Percentiles rank a stretch among this genome's conserved stretches.
These are phyloP conservation scores for Coluber constrictor DNA, from an alignment of 2,797 vertebrate species.

Conservation along the genomic window DNA sequence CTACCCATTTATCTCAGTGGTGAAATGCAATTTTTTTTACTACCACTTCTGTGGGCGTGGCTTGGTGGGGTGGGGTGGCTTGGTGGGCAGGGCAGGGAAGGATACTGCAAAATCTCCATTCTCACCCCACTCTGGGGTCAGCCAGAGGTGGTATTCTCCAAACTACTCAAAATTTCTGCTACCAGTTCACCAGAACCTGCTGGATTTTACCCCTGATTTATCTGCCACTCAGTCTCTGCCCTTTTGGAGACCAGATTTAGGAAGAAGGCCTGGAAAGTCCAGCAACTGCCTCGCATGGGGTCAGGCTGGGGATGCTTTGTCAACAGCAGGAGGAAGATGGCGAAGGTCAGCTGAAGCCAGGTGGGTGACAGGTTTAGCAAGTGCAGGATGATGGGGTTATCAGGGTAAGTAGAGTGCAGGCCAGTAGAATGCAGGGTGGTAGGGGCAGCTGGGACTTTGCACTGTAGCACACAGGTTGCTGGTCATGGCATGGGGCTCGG, in stretches of 20 bases:
- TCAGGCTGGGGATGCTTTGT: background rate
- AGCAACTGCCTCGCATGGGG: background rate
- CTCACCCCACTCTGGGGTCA: too few relatives aligned
- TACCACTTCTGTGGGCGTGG: too few relatives aligned
- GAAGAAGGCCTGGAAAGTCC: background rate
- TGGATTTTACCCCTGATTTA: too few relatives aligned
- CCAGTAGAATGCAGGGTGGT: background rate
- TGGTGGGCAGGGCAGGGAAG: too few relatives aligned
- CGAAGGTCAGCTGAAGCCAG: background rate
- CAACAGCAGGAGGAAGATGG: background rate
- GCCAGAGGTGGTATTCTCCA: too few relatives aligned
- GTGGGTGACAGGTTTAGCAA: background rate
- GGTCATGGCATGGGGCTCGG: background rate
- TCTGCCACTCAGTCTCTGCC: background rate
- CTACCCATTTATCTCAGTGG: background rate
- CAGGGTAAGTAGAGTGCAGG: background rate
- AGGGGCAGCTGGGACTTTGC: background rate
- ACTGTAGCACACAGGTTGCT: background rate
- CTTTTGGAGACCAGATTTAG: background rate
- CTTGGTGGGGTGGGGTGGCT: too few relatives aligned
- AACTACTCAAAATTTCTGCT: too few relatives aligned
- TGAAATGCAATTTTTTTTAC: too few relatives aligned
- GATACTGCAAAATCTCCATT: too few relatives aligned
- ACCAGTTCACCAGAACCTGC: too few relatives aligned
- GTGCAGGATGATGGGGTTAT: background rate